Evolutionary conservation across 2,113 vertebrate species (phyloP), one percentile per base, ranked within the genome.

Genomic region (Antechinus flavipes): DNA sequence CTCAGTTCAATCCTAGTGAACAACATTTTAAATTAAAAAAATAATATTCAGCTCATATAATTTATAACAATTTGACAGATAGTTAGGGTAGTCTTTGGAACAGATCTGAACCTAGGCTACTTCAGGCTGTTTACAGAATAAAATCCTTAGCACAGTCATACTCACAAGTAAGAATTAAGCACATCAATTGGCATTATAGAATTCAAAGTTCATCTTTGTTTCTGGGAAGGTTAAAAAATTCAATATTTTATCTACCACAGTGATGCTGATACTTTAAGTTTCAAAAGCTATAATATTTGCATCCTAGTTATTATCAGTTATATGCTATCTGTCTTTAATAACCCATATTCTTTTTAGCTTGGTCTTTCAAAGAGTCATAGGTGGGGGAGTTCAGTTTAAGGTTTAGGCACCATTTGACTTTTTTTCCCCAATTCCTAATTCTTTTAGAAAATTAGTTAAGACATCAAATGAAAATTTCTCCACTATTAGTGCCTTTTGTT

Each of bases 81-180:
- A 90, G 30, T 94, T 92, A 94, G 96, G 97, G 89, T 93, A 95
- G 92, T 92, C 97, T 97, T 98, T 97, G 96, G 97, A 58, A 97
- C 96, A 98, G 97, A 0, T 95, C 98, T 95, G 94, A 97, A 95
- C 94, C 96, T 95, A 98, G 94, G 97, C 98, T 97, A 97, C 97
- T 97, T 97, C 96, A 97, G 89, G 68, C 3, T 53, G 84, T 55
- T 95, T 97, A 52, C 8, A 92, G 68, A 53, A 56, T 93, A n/a
- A 68, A 94, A 90, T 94, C 10, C 89, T 89, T 95, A 90, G 61
- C 91, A 89, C 24, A 91, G 0, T 8, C 89, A 16, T 50, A 19
- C 90, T 47, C 89, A 42, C 24, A n/a, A 93, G 42, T 91, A 76
- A 94, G 25, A 96, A 89, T 47, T 24, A 30, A n/a, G 26, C 47